Evolutionary conservation across 1,140 invertebrate genomes (phyloP).

Genomic region (Pectinophora gossypiella): DNA sequence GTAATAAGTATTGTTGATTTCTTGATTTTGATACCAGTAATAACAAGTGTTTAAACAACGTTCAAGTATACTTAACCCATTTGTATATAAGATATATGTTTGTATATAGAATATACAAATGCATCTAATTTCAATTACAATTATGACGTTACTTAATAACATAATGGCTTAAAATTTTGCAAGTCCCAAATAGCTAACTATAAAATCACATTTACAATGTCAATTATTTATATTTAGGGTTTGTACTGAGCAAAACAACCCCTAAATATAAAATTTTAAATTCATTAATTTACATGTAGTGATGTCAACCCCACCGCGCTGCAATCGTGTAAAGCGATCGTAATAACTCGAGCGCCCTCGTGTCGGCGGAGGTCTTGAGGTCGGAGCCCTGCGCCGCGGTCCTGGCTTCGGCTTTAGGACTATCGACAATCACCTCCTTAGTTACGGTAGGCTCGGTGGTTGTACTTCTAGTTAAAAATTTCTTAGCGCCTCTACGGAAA

Average conservation of each 20-base stretch:
- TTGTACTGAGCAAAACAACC: conserved; percentile 19
- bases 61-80: too few relatives aligned
- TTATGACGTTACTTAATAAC: too few relatives aligned
- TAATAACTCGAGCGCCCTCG: conserved; percentile 85
- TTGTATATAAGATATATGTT: too few relatives aligned
- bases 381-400: conserved; percentile 59
- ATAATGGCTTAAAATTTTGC: not conserved
- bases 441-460: conserved; percentile 27
- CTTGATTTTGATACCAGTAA: too few relatives aligned
- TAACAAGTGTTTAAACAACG: too few relatives aligned
- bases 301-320: conserved; percentile 80
- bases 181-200: conserved; percentile 23
- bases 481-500: conserved; percentile 33
- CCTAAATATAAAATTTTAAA: conserved; percentile 41
- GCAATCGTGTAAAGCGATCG: conserved; percentile 89
- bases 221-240: conserved; percentile 9
- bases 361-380: conserved; percentile 77
- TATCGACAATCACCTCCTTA: conserved; percentile 14
- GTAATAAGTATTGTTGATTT: too few relatives aligned
- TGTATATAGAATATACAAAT: too few relatives aligned
- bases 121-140: too few relatives aligned
- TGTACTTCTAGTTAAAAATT: conserved; percentile 36
- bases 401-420: conserved; percentile 63
- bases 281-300: conserved; percentile 8
- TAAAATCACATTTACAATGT: conserved; percentile 42